phyloP scores from a whole-genome alignment of 2,797 vertebrate species.

The Champsocephalus gunnari region DNA sequence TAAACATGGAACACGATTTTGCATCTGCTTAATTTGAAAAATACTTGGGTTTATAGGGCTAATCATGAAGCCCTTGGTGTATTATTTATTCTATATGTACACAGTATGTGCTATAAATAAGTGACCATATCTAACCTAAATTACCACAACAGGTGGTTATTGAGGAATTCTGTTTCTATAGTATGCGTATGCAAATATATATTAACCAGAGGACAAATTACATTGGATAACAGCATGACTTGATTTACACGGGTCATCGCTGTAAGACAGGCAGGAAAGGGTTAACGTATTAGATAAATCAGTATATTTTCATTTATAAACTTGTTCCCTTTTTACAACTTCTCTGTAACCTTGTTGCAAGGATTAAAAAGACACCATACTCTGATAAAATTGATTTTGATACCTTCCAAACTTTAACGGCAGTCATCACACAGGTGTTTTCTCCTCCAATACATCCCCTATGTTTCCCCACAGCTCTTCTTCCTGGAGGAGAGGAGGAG shows the following conservation, averaged over 20 bases:
- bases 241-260: neutral
- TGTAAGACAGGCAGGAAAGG: neutral
- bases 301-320: conserved; percentile 16
- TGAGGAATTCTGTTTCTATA: neutral
- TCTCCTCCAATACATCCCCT: neutral
- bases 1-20: neutral
- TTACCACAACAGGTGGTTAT: neutral
- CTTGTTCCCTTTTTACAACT: neutral
- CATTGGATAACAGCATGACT: neutral
- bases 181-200: neutral
- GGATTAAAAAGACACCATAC: neutral
- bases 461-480: conserved; percentile 87
- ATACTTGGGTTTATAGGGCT: too few relatives aligned
- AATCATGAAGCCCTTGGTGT: neutral
- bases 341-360: neutral
- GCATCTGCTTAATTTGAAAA: too few relatives aligned
- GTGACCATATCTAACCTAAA: neutral
- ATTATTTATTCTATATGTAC: neutral
- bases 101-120: neutral
- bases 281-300: conserved; percentile 10
- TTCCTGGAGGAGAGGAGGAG: conserved; percentile 93
- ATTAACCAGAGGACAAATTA: neutral
- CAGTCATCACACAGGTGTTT: neutral
- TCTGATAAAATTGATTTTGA: neutral
- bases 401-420: neutral